Base-by-base conservation (phyloP, 2,113 vertebrate genomes). In the Pterocles gutturalis region DNA sequence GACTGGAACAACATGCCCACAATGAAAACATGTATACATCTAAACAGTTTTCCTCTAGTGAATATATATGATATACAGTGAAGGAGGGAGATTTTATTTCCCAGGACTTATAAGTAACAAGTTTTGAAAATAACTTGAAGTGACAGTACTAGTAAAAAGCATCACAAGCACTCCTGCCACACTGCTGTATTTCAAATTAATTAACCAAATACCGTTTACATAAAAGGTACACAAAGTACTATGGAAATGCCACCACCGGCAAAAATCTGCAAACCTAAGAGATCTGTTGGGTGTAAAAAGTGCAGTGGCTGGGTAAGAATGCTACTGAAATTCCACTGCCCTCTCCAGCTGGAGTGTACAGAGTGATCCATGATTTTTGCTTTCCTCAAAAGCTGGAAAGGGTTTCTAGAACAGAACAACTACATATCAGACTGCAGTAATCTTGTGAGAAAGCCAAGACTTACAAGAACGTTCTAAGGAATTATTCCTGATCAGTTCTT, bases 71-170 rank as follows among this genome's bases (percentile, higher is more conserved):
- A 75, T 17, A 71, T 0, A 1, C 7, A 45, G 10, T 0, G 1
- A 85, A 67, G 26, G 21, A 64, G 12, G 9, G 17, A 90, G 41
- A 41, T 16, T 6, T 79, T 19, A 19, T 67, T 88, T n/a, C 51
- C 17, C 29, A 53, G 19, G 22, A 77, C 10, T 80, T 83, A 4
- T 0, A 71, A 62, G 33, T 29, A 91, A 86, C 8, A 62, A 88
- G 45, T 83, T 88, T 64, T 72, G 49, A 87, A 85, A 92, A 48
- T 28, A 90, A 79, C 48, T 38, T 57, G 43, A 93, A 87, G 38
- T 31, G 71, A 69, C 54, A 86, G 21, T 6, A 60, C 9, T 55
- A 79, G 34, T 45, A 80, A 88, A 86, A 83, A 88, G 24, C 20
- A 76, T 85, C 73, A 82, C 13, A 80, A 53, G n/a, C 4, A 2